Evolutionary conservation across 2,888 invertebrate genomes (phyloP).

Genomic region (Brassicogethes aeneus): DNA sequence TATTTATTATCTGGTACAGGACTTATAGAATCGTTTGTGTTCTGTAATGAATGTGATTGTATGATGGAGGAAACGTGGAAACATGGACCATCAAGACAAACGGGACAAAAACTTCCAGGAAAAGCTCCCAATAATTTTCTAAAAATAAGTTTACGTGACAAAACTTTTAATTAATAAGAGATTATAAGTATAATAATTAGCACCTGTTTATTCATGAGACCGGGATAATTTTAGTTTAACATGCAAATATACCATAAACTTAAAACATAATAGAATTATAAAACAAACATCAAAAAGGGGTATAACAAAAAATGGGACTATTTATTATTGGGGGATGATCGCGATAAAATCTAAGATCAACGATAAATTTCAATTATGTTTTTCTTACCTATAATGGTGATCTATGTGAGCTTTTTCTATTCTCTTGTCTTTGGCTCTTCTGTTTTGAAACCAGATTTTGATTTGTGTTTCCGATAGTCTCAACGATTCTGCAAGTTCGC

Average conservation of each 20-base stretch:
- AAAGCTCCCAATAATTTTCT: constrained; percentile 37
- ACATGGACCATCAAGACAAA: constrained; percentile 35
- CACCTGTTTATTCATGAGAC: neutral
- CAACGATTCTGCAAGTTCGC: constrained; percentile 66
- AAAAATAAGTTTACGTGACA: constrained; percentile 6
- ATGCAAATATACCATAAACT: constrained; percentile 3
- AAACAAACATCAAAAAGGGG: neutral
- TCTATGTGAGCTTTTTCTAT: constrained; percentile 94
- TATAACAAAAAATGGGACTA: constrained; percentile 1
- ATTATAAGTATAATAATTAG: neutral
- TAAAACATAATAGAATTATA: neutral
- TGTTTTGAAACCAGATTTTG: constrained; percentile 91
- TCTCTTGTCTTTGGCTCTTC: constrained; percentile 91
- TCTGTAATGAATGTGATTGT: constrained; percentile 13
- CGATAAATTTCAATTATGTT: neutral
- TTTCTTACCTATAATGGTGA: constrained; percentile 76
- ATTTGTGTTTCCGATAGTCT: constrained; percentile 70
- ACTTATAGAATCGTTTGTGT: neutral
- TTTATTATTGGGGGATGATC: neutral
- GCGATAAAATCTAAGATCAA: neutral
- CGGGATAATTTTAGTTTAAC: neutral
- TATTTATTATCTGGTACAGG: neutral
- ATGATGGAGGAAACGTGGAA: constrained; percentile 22
- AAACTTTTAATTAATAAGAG: neutral
- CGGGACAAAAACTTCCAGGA: constrained; percentile 31